Evolutionary conservation across 2,113 vertebrate species (phyloP), one percentile per base, ranked within the genome.

Genomic region (Urocitellus parryii): DNA sequence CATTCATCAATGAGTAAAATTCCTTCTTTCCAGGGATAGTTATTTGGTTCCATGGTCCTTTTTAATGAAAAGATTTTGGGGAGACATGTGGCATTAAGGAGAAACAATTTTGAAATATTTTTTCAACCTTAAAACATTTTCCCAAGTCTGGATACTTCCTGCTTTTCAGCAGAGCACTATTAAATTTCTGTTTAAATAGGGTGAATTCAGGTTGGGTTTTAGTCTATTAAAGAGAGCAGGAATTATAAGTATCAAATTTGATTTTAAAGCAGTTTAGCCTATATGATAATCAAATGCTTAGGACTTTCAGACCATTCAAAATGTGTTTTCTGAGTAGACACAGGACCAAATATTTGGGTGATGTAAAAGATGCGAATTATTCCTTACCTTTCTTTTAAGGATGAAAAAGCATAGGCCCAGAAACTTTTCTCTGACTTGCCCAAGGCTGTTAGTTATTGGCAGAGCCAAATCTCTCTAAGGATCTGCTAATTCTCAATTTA

Each of bases 231-330:
- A 77, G 14, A 2, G 18, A 34, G n/a, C 68, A 89, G 27, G 10
- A 80, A 80, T 67, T 91, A 6, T n/a, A 93, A 67, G 45, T 48
- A 85, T 25, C n/a, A 87, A 81, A 65, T 65, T 77, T 70, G 22
- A 93, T 91, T 91, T 96, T 93, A 65, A 89, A 93, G 24, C 4
- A 58, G 53, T 91, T 82, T 78, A 27, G 51, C n/a, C 72, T 93
- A 77, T 16, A 27, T 90, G 29, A 63, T 27, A 65, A 84, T 73
- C 39, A 39, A 93, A 74, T 78, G 25, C 32, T 20, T 58, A 78
- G n/a, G 37, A 4, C 13, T 76, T 87, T 94, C 10, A 90, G 56
- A 89, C 14, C 42, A 70, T n/a, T 10, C 11, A 20, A 73, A 95
- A n/a, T 63, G 4, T 42, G 27, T 9, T 72, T 92, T 90, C 27